A percentile compares a stretch with the other conserved stretches of the same genome.
Conservation (phyloP, 2,113 vertebrate genomes). For the human (Homo sapiens) region GRCh38 chr5:110324001-110324500, state of each 20-base stretch:
- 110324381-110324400: not conserved
- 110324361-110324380: not conserved
- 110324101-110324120: not conserved
- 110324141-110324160: conserved; percentile 13
- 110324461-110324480: conserved; percentile 9
- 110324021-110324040: conserved; percentile 2
- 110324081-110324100: not conserved
- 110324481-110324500: not conserved
- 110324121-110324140: not conserved
- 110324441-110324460: not conserved
- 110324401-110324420: not conserved
- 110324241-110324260: not conserved
- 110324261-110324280: not conserved
- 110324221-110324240: not conserved
- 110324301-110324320: not conserved
- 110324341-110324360: not conserved
- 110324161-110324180: not conserved
- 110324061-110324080: not conserved
- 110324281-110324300: not conserved
- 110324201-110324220: not conserved
- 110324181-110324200: not conserved
- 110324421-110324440: not conserved
- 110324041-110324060: conserved; percentile 24
- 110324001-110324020: not conserved
- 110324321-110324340: not conserved